Evolutionary conservation across 1,140 invertebrate species (phyloP), one percentile per base, ranked within the genome.

Genomic region (Atopsyche davidsoni): DNA sequence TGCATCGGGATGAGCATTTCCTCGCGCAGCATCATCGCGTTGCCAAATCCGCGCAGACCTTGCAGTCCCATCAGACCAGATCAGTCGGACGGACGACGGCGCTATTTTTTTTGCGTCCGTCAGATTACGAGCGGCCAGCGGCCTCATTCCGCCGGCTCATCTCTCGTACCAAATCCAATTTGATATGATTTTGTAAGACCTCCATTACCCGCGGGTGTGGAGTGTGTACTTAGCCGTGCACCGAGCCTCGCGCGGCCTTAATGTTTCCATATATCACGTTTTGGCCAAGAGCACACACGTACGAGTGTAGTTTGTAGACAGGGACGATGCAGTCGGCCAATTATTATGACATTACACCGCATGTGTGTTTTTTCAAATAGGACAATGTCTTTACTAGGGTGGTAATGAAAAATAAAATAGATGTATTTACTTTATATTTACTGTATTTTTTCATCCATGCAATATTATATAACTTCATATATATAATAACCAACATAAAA

Each of bases 201-300:
- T 4, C 14, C 32, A 23, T 35, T 45, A 28, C 11, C 41, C 22
- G 46, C 11, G n/a, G 13, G 13, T 28, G 18, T 3, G 32, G 38
- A 32, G 19, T 39, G 24, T 13, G 46, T 49, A 49, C 41, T 49
- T n/a, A n/a, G n/a, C n/a, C n/a, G n/a, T n/a, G n/a, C n/a, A n/a
- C n/a, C n/a, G n/a, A n/a, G n/a, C n/a, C n/a, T 32, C 46, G 34
- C 22, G 25, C 42, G 46, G 42, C 46, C 46, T 49, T 49, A 49
- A 49, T 49, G 28, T 40, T n/a, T 31, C 46, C 38, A 49, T 49
- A 49, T 49, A 49, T 49, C 46, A 49, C 46, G 46, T 39, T 34
- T 49, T 23, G 22, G 36, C n/a, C n/a, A n/a, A n/a, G n/a, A n/a
- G n/a, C n/a, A n/a, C n/a, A n/a, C n/a, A n/a, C n/a, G n/a, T n/a